Conservation (phyloP, 2,113 vertebrate species). For the Spizaetus ornatus region DNA sequence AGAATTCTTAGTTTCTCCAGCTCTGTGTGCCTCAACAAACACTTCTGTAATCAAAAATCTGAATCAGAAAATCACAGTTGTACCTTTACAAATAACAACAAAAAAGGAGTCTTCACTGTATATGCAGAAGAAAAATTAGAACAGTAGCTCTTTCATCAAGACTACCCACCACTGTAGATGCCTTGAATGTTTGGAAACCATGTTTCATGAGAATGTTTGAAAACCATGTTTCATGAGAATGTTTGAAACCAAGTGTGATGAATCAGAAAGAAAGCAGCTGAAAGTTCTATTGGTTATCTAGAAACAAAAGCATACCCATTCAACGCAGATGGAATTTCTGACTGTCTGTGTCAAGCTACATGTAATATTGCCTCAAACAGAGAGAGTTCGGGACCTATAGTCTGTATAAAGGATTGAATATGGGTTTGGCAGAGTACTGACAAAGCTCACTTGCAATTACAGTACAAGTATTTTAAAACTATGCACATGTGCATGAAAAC, state of each 20-base stretch:
- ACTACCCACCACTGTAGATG: neutral
- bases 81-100: neutral
- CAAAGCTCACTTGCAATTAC: neutral
- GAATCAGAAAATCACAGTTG: neutral
- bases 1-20: neutral
- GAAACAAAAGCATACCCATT: neutral
- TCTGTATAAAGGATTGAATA: neutral
- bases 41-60: neutral
- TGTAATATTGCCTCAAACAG: neutral
- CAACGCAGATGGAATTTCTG: neutral
- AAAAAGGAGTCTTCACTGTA: neutral
- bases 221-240: neutral
- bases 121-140: neutral
- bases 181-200: neutral
- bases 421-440: neutral
- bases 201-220: neutral
- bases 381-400: neutral
- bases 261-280: neutral
- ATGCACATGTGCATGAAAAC: accelerated
- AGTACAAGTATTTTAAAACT: neutral
- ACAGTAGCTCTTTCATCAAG: neutral
- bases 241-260: neutral
- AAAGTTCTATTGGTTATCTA: neutral
- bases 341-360: neutral
- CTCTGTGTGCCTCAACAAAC: neutral